Base-by-base conservation (phyloP, 2,888 invertebrate genomes). In the Ecliptopera silaceata region DNA sequence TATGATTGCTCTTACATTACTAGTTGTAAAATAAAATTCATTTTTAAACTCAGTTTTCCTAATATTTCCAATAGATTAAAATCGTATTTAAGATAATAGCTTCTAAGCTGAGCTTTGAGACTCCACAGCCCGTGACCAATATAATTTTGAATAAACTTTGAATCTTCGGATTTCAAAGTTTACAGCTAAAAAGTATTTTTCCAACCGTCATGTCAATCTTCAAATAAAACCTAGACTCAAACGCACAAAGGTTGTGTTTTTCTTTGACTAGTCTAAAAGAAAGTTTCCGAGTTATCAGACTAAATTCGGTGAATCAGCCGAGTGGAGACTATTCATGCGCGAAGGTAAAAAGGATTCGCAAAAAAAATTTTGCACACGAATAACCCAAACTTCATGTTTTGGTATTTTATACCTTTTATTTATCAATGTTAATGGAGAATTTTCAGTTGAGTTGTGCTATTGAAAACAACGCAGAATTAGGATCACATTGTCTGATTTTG, bases 321-420 rank as follows among this genome's bases (percentile, higher is more conserved):
- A 76, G 70, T 72, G 70, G 63, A 49, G 64, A 63, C 71, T 63
- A 75, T 71, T 77, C 78, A 74, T 65, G 72, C 72, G 75, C 69
- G 63, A 75, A 78, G 61, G 71, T 67, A 77, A 74, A 77, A 79
- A 76, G 74, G 71, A 75, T 74, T 78, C 67, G 57, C 73, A 72
- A 74, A 78, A 77, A 74, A 70, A 69, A 77, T 72, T 67, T 64
- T 56, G 56, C 66, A 69, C 68, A 71, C 64, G 43, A 65, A 63
- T 56, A 60, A 56, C 61, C 49, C 6, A 38, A 53, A 49, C 55
- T 59, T 38, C 56, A 52, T 49, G 4, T 50, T 42, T 44, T 32
- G 10, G 12, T 15, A 22, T 36, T 36, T 22, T 26, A 29, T 15
- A 36, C 34, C 6, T 13, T 26, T 4, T 5, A 8, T 26, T 4